These are phyloP conservation scores for Pseudochirops cupreus DNA, from an alignment of 2,797 vertebrate species.

Conservation along the genomic window DNA sequence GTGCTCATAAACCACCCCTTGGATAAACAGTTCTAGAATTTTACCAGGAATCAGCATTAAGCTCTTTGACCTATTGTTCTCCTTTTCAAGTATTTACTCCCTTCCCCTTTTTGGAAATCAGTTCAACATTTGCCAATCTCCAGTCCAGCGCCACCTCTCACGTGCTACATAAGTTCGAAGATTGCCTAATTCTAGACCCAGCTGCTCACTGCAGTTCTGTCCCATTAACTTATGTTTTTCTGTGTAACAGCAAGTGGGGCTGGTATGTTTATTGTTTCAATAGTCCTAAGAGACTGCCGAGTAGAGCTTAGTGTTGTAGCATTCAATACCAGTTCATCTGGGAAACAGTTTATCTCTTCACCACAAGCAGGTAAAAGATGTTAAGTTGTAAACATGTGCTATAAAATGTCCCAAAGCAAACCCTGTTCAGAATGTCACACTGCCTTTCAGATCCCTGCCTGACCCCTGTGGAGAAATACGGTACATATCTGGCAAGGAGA, in stretches of 20 bases:
- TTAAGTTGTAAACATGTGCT: slow-evolving; percentile 52
- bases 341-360: slow-evolving; percentile 30
- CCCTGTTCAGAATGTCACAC: slow-evolving; percentile 57
- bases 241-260: background rate
- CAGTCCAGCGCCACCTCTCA: background rate
- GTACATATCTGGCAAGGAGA: slow-evolving; percentile 59
- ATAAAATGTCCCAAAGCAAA: slow-evolving; percentile 44
- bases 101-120: background rate
- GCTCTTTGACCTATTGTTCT: background rate
- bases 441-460: slow-evolving; percentile 59
- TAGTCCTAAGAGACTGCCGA: background rate
- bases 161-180: background rate
- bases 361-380: slow-evolving; percentile 37
- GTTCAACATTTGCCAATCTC: background rate
- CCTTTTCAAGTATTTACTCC: background rate
- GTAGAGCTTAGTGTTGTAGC: background rate
- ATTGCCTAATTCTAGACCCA: background rate
- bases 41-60: background rate
- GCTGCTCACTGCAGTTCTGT: background rate
- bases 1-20: background rate
- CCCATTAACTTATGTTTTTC: slow-evolving; percentile 1
- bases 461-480: slow-evolving; percentile 55
- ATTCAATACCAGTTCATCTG: slow-evolving; percentile 43
- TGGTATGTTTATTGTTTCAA: slow-evolving; percentile 20
- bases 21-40: background rate